Evolutionary conservation across 2,797 vertebrate genomes (phyloP).

Genomic region (Enteromius argenteus): DNA sequence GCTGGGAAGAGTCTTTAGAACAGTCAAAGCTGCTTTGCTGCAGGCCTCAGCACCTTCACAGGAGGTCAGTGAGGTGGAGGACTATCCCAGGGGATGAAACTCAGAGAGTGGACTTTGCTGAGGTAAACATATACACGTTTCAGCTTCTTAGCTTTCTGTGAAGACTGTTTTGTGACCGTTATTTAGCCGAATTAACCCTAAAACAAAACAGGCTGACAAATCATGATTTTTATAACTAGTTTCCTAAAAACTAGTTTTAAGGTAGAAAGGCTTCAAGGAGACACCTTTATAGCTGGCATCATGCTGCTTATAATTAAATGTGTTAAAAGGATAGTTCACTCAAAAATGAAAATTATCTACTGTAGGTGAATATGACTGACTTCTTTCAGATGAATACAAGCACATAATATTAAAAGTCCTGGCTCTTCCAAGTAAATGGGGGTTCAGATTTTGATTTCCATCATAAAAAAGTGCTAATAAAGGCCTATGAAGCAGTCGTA

Average conservation of each 20-base stretch:
- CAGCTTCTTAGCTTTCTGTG: not conserved
- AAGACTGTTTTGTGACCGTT: not conserved
- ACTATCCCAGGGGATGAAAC: not conserved
- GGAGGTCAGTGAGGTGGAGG: not conserved
- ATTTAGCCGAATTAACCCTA: too few relatives aligned
- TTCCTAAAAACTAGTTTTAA: constrained; percentile 12
- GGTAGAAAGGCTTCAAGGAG: not conserved
- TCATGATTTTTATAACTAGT: not conserved
- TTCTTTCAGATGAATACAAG: not conserved
- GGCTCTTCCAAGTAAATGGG: not conserved
- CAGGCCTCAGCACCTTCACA: constrained; percentile 4
- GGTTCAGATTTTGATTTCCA: not conserved
- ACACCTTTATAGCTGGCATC: not conserved
- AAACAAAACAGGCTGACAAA: not conserved
- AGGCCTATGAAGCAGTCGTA: too few relatives aligned
- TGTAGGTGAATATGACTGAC: not conserved
- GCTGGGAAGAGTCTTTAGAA: constrained; percentile 13
- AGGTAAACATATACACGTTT: not conserved
- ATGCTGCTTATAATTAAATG: not conserved
- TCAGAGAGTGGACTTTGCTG: not conserved
- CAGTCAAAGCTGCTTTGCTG: constrained; percentile 10
- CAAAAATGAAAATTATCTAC: not conserved
- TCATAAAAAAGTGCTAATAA: too few relatives aligned
- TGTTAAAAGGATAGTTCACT: not conserved
- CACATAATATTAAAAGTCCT: not conserved